Evolutionary conservation across 2,113 vertebrate species (phyloP).

Genomic region (Lanius collurio): DNA sequence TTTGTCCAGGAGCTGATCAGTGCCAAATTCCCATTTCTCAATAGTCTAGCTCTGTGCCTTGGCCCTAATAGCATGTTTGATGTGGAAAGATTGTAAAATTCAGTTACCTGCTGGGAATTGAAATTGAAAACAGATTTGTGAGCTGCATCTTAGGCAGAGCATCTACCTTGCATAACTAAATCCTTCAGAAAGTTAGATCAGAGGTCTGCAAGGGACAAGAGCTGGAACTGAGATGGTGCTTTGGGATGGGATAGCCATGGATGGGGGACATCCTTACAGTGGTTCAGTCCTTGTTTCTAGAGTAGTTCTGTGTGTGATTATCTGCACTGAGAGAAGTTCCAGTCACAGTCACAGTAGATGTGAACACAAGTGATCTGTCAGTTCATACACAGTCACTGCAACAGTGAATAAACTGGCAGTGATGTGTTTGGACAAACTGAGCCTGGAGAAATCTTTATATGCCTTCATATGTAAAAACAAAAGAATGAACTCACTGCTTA

Average conservation of each 20-base stretch:
- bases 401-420: not conserved
- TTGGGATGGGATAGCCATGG: not conserved
- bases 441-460: not conserved
- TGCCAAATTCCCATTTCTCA: slow-evolving; percentile 52
- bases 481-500: not conserved
- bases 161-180: not conserved
- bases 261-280: rapidly evolving
- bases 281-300: not conserved
- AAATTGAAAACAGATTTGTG: slow-evolving; percentile 20
- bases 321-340: not conserved
- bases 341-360: not conserved
- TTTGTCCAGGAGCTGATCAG: not conserved
- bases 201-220: not conserved
- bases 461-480: not conserved
- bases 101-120: slow-evolving; percentile 15
- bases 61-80: not conserved
- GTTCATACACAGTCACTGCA: not conserved
- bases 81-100: slow-evolving; percentile 39
- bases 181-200: not conserved
- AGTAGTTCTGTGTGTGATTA: not conserved
- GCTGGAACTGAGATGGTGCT: not conserved
- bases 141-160: not conserved
- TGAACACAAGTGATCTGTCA: not conserved
- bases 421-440: not conserved
- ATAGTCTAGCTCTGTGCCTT: not conserved